Evolutionary conservation across 2,797 vertebrate species (phyloP).

Genomic region (Threskiornis aethiopicus): DNA sequence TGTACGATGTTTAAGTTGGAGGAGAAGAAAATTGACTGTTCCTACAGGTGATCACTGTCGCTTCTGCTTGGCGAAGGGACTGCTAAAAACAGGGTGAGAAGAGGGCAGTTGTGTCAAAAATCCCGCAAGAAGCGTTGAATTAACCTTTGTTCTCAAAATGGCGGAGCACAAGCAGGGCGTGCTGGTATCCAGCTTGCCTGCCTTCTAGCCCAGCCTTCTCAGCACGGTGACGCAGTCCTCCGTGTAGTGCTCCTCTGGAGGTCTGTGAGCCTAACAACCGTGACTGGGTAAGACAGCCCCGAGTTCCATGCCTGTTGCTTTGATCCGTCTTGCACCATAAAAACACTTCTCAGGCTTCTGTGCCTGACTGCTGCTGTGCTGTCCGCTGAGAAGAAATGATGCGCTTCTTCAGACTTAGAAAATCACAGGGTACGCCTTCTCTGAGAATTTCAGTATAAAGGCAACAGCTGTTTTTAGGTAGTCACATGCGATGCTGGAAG

Average conservation of each 20-base stretch:
- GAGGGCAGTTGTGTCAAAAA: background rate
- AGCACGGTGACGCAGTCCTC: background rate
- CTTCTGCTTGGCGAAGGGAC: background rate
- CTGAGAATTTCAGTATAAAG: background rate
- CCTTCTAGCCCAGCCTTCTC: background rate
- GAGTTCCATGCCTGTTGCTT: background rate
- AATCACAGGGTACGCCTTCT: background rate
- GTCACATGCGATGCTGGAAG: background rate
- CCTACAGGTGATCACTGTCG: background rate
- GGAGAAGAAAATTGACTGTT: background rate
- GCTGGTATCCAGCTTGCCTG: too few species aligned
- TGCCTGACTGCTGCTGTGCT: background rate
- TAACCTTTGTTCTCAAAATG: background rate
- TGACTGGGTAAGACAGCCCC: background rate
- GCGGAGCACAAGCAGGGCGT: background rate
- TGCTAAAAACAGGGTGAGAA: background rate
- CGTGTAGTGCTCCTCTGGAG: too few species aligned
- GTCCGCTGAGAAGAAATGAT: background rate
- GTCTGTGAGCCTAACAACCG: background rate
- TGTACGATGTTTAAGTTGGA: accelerated
- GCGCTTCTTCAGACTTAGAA: background rate
- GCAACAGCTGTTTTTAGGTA: background rate
- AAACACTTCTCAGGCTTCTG: background rate
- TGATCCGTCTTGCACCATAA: background rate
- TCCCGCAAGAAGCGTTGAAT: background rate